phyloP scores from a whole-genome alignment of 2,888 invertebrate genomes.

The Gymnocheta viridis region DNA sequence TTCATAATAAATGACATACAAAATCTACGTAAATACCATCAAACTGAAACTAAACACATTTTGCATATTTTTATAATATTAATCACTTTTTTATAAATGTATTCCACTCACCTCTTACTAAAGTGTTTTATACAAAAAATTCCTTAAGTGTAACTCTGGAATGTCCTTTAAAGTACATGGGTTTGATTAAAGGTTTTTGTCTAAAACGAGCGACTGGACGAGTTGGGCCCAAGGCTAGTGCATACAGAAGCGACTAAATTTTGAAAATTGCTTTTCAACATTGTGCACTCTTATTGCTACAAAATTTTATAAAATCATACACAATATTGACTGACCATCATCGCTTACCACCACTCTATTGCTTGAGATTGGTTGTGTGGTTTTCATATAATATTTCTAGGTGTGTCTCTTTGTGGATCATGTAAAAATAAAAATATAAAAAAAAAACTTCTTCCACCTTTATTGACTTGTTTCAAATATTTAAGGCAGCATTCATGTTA shows the following conservation, averaged over 20 bases:
- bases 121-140: neutral
- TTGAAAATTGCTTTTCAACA: conserved; percentile 37
- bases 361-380: neutral
- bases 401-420: conserved; percentile 49
- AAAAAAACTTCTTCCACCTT: conserved; percentile 36
- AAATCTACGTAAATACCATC: too few species aligned
- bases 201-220: too few species aligned
- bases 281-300: neutral
- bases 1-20: too few species aligned
- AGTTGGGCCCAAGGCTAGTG: too few species aligned
- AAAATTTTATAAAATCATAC: conserved; percentile 2
- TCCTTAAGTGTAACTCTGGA: neutral
- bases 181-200: too few species aligned
- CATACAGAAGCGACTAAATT: conserved; percentile 34
- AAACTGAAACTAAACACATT: too few species aligned
- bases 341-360: conserved; percentile 1
- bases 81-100: too few species aligned
- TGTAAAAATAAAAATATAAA: conserved; percentile 7
- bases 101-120: neutral
- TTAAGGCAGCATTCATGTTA: conserved; percentile 38
- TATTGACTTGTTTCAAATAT: conserved; percentile 48
- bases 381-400: conserved; percentile 37
- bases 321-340: conserved; percentile 31
- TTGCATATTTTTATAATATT: too few species aligned
- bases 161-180: too few species aligned